Conservation (phyloP, 2,113 vertebrate species). For the Dermatemys mawii region DNA sequence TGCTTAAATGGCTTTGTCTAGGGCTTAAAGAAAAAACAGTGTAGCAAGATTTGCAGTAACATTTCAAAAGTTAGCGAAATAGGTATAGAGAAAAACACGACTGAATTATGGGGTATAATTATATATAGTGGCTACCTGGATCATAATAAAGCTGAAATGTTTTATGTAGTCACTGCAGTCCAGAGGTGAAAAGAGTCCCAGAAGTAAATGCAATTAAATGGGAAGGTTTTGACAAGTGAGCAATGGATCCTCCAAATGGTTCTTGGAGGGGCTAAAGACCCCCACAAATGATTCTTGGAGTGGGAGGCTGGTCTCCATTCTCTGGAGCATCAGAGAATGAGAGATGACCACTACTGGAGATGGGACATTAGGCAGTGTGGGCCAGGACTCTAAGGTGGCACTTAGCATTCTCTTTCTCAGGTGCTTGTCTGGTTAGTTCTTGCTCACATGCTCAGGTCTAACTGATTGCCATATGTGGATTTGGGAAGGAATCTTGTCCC, state of each 20-base stretch:
- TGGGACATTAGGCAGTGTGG: not conserved
- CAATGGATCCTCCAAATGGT: not conserved
- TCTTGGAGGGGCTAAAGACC: too few species aligned
- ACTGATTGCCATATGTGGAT: not conserved
- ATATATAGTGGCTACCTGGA: not conserved
- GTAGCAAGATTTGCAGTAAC: not conserved
- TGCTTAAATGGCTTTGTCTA: not conserved
- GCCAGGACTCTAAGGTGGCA: not conserved
- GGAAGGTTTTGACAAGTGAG: not conserved
- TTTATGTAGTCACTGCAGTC: not conserved
- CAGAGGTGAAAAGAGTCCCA: not conserved
- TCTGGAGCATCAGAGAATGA: not conserved
- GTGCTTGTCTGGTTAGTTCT: not conserved
- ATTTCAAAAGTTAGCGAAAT: not conserved
- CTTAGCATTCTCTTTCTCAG: not conserved
- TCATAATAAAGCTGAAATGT: not conserved
- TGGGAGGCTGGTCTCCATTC: not conserved
- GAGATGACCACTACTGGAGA: not conserved
- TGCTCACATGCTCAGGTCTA: not conserved
- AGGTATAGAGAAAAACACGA: not conserved
- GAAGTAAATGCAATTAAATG: not conserved
- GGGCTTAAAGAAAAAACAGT: not conserved
- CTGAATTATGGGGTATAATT: not conserved
- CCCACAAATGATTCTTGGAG: not conserved
- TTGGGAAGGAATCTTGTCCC: not conserved